Conservation (phyloP, 2,888 invertebrate genomes). For the Pediacus dermestoides region DNA sequence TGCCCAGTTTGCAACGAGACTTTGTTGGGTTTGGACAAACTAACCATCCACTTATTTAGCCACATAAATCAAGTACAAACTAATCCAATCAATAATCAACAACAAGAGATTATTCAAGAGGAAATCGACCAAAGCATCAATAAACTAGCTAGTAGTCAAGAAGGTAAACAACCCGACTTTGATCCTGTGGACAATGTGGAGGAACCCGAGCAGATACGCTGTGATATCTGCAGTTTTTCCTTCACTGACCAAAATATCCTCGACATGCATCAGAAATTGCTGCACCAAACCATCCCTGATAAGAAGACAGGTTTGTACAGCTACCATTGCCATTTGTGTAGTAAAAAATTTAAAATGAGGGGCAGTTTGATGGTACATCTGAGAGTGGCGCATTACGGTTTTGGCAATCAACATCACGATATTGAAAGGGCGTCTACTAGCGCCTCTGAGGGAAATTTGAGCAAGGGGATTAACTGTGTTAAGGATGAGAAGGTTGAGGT, state of each 20-base stretch:
- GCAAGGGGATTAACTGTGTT: background rate
- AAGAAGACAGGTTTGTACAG: slow-evolving; percentile 43
- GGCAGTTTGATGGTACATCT: slow-evolving; percentile 80
- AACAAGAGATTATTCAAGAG: slow-evolving; percentile 24
- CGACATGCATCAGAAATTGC: slow-evolving; percentile 70
- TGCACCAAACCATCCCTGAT: slow-evolving; percentile 54
- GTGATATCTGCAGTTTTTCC: slow-evolving; percentile 69
- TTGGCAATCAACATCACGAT: slow-evolving; percentile 37
- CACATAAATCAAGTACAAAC: slow-evolving; percentile 48
- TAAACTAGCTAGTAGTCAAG: slow-evolving; percentile 1
- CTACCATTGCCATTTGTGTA: slow-evolving; percentile 72
- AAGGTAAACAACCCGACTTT: background rate
- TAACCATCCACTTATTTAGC: slow-evolving; percentile 78
- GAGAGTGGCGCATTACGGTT: slow-evolving; percentile 72
- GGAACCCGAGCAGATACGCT: slow-evolving; percentile 37
- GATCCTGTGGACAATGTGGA: background rate
- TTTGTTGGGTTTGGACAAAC: slow-evolving; percentile 72
- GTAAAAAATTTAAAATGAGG: slow-evolving; percentile 76
- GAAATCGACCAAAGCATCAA: slow-evolving; percentile 36
- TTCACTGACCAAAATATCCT: slow-evolving; percentile 69
- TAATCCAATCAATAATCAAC: slow-evolving; percentile 8
- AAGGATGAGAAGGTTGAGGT: slow-evolving; percentile 4
- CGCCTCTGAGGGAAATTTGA: background rate
- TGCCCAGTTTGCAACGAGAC: slow-evolving; percentile 78
- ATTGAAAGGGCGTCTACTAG: slow-evolving; percentile 7